phyloP scores from a whole-genome alignment of 2,113 vertebrate species.

The Sceloporus tristichus region DNA sequence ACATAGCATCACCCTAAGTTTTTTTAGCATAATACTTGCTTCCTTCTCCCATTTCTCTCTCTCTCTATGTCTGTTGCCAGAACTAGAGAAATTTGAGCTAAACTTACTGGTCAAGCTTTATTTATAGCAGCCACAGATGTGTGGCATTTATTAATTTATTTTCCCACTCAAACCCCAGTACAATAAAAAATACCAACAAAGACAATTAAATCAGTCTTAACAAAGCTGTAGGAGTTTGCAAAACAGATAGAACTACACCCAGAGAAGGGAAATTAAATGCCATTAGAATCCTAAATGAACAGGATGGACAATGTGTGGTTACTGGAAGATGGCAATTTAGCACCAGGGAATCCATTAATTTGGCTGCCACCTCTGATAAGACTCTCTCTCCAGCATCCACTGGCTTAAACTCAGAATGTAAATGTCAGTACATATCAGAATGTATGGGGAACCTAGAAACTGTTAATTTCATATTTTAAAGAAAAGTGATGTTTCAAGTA shows the following conservation, averaged over 20 bases:
- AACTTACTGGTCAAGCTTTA: not conserved
- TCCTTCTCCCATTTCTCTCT: not conserved
- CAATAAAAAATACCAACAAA: not conserved
- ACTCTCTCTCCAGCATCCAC: not conserved
- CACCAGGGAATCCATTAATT: not conserved
- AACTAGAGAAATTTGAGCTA: not conserved
- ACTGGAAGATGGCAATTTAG: not conserved
- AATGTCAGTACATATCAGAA: no score
- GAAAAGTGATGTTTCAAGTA: not conserved
- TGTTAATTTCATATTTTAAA: not conserved
- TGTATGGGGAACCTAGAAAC: not conserved
- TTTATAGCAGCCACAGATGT: not conserved
- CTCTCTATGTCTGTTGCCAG: not conserved
- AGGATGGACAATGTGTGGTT: not conserved
- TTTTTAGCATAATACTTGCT: not conserved
- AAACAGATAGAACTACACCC: no score
- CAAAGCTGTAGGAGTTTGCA: not conserved
- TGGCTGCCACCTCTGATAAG: not conserved
- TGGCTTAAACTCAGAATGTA: not conserved
- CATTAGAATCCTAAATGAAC: not conserved
- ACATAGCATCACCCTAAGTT: not conserved
- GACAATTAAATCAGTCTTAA: not conserved
- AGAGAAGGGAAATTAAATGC: no score
- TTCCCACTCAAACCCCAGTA: not conserved
- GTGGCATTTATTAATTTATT: not conserved